phyloP scores from a whole-genome alignment of 2,797 vertebrate species.

The Oryzias sinensis region DNA sequence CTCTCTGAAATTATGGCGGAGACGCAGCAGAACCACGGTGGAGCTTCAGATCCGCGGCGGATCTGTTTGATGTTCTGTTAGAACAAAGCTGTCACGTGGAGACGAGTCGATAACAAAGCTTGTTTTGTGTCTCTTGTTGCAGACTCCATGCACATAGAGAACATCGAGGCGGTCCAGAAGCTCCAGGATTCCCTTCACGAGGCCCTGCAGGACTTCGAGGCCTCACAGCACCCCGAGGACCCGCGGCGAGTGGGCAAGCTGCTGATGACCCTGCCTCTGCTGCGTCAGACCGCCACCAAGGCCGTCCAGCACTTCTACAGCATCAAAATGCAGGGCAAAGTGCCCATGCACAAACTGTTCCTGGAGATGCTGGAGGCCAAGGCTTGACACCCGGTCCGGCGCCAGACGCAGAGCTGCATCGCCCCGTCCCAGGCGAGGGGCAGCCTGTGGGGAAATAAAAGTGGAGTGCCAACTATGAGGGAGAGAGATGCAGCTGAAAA shows the following conservation, averaged over 20 bases:
- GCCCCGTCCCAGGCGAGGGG: conserved; percentile 71
- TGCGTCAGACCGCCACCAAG: conserved; percentile 94
- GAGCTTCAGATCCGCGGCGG: conserved; percentile 10
- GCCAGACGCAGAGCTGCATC: conserved; percentile 80
- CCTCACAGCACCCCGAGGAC: conserved; percentile 88
- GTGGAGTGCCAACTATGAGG: conserved; percentile 48
- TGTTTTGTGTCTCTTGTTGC: conserved; percentile 6
- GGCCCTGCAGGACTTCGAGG: conserved; percentile 93
- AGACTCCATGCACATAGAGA: conserved; percentile 94
- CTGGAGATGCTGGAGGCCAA: conserved; percentile 99
- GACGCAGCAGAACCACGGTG: conserved; percentile 24
- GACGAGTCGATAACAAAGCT: too few species aligned
- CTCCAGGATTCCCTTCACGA: conserved; percentile 93
- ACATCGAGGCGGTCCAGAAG: conserved; percentile 88
- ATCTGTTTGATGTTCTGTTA: conserved; percentile 5
- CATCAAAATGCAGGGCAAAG: conserved; percentile 97
- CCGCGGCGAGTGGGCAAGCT: conserved; percentile 93
- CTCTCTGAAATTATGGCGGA: conserved; percentile 59
- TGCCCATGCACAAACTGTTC: conserved; percentile 99
- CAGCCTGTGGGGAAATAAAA: conserved; percentile 61
- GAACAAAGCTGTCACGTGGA: too few species aligned
- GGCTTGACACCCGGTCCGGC: conserved; percentile 80
- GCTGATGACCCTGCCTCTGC: conserved; percentile 95
- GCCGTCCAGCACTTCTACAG: conserved; percentile 97
- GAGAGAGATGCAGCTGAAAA: conserved; percentile 47